A percentile compares a stretch with the other conserved stretches of the same genome.
phyloP scores from a whole-genome alignment of 2,888 invertebrate species.

The Lepidochitona cinerea region DNA sequence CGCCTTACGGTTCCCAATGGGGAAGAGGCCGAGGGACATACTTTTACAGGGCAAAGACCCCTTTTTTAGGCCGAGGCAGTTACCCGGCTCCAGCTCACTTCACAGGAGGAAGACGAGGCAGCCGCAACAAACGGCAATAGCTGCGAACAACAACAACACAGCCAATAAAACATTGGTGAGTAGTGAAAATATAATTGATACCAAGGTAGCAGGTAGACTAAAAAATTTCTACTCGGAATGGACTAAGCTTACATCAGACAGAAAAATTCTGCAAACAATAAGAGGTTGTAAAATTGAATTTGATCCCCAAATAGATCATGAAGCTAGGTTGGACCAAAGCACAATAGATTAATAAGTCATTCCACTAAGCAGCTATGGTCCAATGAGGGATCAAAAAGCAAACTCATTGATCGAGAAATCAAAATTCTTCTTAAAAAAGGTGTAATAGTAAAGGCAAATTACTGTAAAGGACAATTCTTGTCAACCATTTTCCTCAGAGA shows the following conservation, averaged over 20 bases:
- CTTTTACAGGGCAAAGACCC: background rate
- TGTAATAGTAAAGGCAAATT: background rate
- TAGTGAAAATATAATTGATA: no score
- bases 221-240: background rate
- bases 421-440: background rate
- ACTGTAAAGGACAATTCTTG: constrained; percentile 3
- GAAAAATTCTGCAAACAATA: background rate
- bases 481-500: constrained; percentile 12
- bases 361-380: background rate
- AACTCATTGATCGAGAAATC: constrained; percentile 3
- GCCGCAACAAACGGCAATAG: background rate
- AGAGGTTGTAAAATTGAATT: background rate
- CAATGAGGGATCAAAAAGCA: background rate
- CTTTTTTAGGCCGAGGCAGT: background rate
- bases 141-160: background rate
- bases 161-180: no score
- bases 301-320: background rate
- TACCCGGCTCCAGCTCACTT: background rate
- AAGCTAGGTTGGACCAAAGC: background rate
- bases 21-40: background rate
- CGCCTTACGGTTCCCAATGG: background rate
- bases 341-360: background rate
- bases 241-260: constrained; percentile 1
- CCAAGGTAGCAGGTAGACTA: background rate
- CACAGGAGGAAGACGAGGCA: background rate